Base-by-base conservation (phyloP, 2,113 vertebrate genomes). In the Oplegnathus fasciatus region DNA sequence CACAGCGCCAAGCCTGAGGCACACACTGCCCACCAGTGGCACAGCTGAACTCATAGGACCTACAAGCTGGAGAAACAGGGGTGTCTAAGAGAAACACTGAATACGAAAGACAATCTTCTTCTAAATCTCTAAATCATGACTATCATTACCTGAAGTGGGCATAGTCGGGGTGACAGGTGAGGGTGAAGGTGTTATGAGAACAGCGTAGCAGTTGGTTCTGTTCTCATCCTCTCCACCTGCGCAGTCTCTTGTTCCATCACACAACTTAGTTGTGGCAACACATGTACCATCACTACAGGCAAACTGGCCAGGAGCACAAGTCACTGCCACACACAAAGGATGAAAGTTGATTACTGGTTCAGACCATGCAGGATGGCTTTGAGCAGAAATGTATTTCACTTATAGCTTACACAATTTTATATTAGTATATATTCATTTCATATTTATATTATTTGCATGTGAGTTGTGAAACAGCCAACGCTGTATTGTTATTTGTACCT, bases 1-100 rank as follows among this genome's bases (percentile, higher is more conserved):
- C 97, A 8, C 97, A 99, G 10, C 86, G 95, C 98, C 98, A 98
- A 5, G 96, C 96, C 72, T 91, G 91, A 0, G 97, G 97, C 6
- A 94, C 86, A 69, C 98, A 98, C 80, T 96, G 96, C 0, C 96
- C 96, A 0, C 96, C 94, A 0, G 94, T 94, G n/a, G 78, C 48
- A 46, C 98, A 98, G 11, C 28, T 69, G 4, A 97, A 97, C 76
- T 97, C 97, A 0, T 91, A 91, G 3, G 87, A 93, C 69, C 96
- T 93, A 11, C 97, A 98, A 1, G 54, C 89, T 71, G 87, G 0
- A 75, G 3, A 87, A 26, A 68, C 32, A 65, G 6, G 64, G 30
- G 0, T 37, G 7, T 57, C 6, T 28, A n/a, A 46, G 34, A 78
- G 4, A 60, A 71, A 17, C 32, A 22, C 5, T 72, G 2, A 62